phyloP scores from a whole-genome alignment of 1,140 invertebrate genomes.

The Neoseiulus cucumeris region DNA sequence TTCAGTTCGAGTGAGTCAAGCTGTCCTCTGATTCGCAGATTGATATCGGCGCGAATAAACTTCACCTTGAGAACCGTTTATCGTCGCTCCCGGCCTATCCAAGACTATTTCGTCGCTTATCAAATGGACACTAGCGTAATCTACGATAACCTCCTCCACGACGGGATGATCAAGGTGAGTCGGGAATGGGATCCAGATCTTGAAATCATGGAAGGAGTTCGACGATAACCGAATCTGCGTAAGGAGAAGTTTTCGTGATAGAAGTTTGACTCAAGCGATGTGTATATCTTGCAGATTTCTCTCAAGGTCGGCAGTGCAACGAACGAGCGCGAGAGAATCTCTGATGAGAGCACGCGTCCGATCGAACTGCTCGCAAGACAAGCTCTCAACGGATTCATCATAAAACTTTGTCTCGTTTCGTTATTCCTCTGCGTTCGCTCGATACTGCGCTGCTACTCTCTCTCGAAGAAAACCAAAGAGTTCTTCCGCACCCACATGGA shows the following conservation, averaged over 20 bases:
- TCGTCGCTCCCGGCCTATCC: background rate
- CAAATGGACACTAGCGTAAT: constrained; percentile 47
- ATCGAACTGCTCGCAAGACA: constrained; percentile 16
- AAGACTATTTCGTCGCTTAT: constrained; percentile 30
- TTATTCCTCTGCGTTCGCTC: constrained; percentile 67
- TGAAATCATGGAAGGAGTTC: too few relatives aligned
- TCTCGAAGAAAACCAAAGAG: background rate
- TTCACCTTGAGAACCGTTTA: background rate
- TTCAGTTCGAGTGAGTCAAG: too few relatives aligned
- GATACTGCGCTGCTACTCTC: constrained; percentile 31
- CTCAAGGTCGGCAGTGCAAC: background rate
- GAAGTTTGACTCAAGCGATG: too few relatives aligned
- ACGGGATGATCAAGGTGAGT: constrained; percentile 54
- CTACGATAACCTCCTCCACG: constrained; percentile 22
- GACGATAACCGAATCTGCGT: too few relatives aligned
- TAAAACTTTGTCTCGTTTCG: constrained; percentile 60
- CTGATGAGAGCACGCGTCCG: background rate
- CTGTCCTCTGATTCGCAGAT: background rate
- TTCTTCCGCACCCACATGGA: background rate
- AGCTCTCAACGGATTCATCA: constrained; percentile 64
- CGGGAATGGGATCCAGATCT: constrained; percentile 36
- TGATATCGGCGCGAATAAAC: background rate
- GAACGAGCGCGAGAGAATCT: constrained; percentile 22
- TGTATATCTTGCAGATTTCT: background rate
- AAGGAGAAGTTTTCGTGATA: too few relatives aligned